Conservation (phyloP, 2,888 invertebrate genomes). For the Drosophila recens region DNA sequence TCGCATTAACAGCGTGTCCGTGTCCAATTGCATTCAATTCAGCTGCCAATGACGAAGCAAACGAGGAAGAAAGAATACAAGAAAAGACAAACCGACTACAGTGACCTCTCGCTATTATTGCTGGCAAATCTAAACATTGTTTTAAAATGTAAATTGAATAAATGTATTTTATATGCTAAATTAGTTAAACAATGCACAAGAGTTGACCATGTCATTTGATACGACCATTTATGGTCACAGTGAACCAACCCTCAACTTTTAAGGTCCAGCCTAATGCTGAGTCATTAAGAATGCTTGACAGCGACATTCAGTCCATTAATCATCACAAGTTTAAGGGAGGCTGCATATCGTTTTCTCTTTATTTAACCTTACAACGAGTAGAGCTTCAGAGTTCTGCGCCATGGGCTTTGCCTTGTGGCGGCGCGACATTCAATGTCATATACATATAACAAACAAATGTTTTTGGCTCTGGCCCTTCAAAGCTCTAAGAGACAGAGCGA, state of each 20-base stretch:
- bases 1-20: conserved; percentile 44
- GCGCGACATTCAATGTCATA: conserved; percentile 57
- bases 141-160: neutral
- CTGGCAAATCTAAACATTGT: neutral
- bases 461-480: conserved; percentile 61
- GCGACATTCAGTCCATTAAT: conserved; percentile 46
- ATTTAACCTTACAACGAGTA: conserved; percentile 40
- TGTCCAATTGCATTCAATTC: conserved; percentile 65
- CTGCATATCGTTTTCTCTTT: conserved; percentile 29
- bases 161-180: neutral
- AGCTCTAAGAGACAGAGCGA: conserved; percentile 23
- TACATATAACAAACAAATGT: conserved; percentile 35
- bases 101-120: neutral
- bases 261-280: conserved; percentile 51
- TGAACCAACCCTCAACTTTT: conserved; percentile 23
- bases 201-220: conserved; percentile 17
- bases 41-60: conserved; percentile 50
- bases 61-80: conserved; percentile 7
- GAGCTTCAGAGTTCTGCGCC: conserved; percentile 22
- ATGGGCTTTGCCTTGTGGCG: conserved; percentile 46
- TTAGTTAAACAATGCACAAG: conserved; percentile 1
- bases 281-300: conserved; percentile 46
- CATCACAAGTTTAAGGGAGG: conserved; percentile 38
- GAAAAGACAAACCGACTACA: conserved; percentile 23
- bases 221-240: neutral